Evolutionary conservation across 2,888 invertebrate species (phyloP), one percentile per base, ranked within the genome.

Genomic region (Lordiphosa fenestrarum): DNA sequence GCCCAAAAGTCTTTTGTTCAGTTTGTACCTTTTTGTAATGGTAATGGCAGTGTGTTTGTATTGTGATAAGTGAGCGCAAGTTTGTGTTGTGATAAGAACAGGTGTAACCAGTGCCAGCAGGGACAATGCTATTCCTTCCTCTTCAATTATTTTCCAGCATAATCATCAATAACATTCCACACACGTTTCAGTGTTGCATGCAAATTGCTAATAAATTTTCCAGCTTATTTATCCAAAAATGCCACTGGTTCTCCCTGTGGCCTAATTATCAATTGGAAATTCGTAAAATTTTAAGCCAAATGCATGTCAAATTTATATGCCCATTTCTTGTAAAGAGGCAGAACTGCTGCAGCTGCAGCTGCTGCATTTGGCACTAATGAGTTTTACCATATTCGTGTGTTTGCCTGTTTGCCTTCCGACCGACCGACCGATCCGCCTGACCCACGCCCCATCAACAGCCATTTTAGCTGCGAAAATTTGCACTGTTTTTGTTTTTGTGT

Each of bases 281-380:
- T 57, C 66, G 51, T 23, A 19, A 50, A 55, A 53, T 41, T 33
- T 12, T 33, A 47, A 13, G 36, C 10, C 30, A 52, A 36, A 52
- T 52, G 42, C 36, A 41, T 52, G 36, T 42, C 41, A 41, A 40
- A 50, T 30, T 39, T 50, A 39, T 53, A 52, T 30, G 40, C 40
- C 60, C 37, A 48, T 53, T 51, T 56, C 65, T 52, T 13, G 37
- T 41, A 25, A 25, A 9, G 53, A 19, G 10, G 39, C 50, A 56
- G 56, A 52, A 66, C 21, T 55, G 30, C 52, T 44, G 42, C 25
- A 25, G 52, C 36, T 37, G 35, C 12, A n/a, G 33, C 37, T 53
- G 52, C 52, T 75, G 73, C 70, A 72, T 56, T 63, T 80, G 78
- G 81, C 76, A 70, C 85, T 83, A 80, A 80, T 84, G 85, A 80